These are phyloP conservation scores for Chiloscyllium plagiosum DNA, from an alignment of 2,113 vertebrate genomes.

Conservation along the genomic window DNA sequence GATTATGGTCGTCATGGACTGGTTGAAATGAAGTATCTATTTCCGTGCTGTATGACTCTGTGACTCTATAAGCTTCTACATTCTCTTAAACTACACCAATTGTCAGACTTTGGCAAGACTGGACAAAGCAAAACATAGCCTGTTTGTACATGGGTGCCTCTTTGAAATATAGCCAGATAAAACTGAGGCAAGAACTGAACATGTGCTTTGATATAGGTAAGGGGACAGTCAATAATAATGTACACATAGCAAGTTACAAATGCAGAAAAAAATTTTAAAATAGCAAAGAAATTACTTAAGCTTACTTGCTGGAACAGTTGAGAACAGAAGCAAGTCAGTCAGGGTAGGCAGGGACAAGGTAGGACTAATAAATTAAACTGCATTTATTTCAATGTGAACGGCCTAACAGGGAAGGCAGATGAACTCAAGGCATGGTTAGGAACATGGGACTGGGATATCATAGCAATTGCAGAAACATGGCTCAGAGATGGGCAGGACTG, in stretches of 20 bases:
- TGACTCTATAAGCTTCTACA: neutral
- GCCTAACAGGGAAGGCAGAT: no score
- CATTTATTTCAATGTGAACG: no score
- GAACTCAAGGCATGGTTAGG: no score
- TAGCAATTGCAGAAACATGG: no score
- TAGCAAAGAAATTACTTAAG: neutral
- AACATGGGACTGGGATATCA: no score
- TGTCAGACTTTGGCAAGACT: neutral
- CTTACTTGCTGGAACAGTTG: neutral
- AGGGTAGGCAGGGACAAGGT: no score
- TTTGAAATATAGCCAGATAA: neutral
- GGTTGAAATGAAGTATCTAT: no score
- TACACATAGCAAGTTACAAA: neutral
- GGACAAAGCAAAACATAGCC: neutral
- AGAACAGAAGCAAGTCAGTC: no score
- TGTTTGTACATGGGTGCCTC: neutral
- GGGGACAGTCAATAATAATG: neutral
- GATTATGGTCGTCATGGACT: no score
- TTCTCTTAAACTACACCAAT: neutral
- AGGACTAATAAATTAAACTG: no score
- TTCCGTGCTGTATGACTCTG: no score
- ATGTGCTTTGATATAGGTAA: neutral
- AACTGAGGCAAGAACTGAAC: neutral
- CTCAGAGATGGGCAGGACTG: no score
- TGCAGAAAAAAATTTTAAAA: neutral